Evolutionary conservation across 2,888 invertebrate genomes (phyloP).

Genomic region (Odontomyia ornata): DNA sequence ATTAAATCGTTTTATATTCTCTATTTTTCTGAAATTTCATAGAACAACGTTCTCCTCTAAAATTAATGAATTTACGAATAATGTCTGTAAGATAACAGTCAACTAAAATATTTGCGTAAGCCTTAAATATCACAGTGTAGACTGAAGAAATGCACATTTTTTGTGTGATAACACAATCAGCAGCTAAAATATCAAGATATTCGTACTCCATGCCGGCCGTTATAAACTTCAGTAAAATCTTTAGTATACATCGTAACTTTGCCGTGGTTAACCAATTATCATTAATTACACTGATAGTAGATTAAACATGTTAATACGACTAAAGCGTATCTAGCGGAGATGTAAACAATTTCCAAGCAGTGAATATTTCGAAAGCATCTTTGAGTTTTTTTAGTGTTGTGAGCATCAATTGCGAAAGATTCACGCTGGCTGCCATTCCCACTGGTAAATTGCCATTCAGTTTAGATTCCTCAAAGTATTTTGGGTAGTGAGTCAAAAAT

Average conservation of each 20-base stretch:
- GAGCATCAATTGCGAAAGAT: neutral
- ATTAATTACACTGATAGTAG: neutral
- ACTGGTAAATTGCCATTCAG: neutral
- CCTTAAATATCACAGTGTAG: neutral
- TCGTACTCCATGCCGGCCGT: too few relatives aligned
- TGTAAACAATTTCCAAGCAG: slow-evolving; percentile 11
- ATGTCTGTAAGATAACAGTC: too few relatives aligned
- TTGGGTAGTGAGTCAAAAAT: slow-evolving; percentile 39
- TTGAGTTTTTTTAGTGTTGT: neutral
- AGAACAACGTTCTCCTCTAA: too few relatives aligned
- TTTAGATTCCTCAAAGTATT: slow-evolving; percentile 20
- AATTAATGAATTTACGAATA: too few relatives aligned
- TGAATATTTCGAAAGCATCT: neutral
- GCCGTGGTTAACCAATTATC: neutral
- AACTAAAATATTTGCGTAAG: neutral
- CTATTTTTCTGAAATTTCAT: too few relatives aligned
- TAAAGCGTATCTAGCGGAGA: neutral
- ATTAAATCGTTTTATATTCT: too few relatives aligned
- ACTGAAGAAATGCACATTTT: neutral
- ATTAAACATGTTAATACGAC: neutral
- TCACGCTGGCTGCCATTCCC: neutral
- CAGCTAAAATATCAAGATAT: too few relatives aligned
- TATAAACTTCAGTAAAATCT: neutral
- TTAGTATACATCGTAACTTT: neutral
- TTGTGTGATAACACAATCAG: slow-evolving; percentile 1